phyloP scores from a whole-genome alignment of 2,113 vertebrate genomes.

The Irena cyanogastra region DNA sequence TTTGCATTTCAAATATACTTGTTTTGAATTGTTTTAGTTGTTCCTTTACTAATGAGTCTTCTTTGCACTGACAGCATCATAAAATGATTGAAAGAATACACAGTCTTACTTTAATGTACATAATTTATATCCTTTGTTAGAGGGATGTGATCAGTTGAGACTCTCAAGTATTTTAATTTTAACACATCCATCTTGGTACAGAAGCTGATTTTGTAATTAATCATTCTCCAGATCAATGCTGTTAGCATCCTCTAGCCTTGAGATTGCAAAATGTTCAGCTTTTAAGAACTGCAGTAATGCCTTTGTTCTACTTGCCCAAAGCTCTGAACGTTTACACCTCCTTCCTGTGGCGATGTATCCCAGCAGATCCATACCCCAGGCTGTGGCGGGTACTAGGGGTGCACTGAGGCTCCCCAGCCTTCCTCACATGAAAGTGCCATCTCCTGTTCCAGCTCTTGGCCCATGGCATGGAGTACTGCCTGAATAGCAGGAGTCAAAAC shows the following conservation, averaged over 20 bases:
- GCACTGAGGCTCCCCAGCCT: fast-evolving
- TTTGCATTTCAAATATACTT: background rate
- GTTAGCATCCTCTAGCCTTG: background rate
- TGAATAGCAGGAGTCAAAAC: background rate
- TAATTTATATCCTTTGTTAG: background rate
- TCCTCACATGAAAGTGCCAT: fast-evolving
- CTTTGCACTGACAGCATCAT: background rate
- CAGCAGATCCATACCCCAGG: background rate
- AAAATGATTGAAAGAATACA: background rate
- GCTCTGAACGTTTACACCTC: background rate
- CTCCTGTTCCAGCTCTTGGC: background rate
- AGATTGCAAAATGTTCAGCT: background rate
- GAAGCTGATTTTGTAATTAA: background rate
- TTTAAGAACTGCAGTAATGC: background rate
- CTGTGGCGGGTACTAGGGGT: background rate
- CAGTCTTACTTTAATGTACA: background rate
- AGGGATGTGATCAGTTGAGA: background rate
- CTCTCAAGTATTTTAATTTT: background rate
- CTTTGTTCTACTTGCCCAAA: background rate
- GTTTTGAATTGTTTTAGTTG: background rate
- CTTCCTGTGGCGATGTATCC: fast-evolving
- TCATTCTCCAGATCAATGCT: background rate
- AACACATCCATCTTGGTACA: background rate
- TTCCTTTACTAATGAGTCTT: background rate
- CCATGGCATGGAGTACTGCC: fast-evolving